A percentile compares a stretch with the other conserved stretches of the same genome.
Conservation (phyloP, 2,797 vertebrate genomes). For the Micrastur ruficollis region DNA sequence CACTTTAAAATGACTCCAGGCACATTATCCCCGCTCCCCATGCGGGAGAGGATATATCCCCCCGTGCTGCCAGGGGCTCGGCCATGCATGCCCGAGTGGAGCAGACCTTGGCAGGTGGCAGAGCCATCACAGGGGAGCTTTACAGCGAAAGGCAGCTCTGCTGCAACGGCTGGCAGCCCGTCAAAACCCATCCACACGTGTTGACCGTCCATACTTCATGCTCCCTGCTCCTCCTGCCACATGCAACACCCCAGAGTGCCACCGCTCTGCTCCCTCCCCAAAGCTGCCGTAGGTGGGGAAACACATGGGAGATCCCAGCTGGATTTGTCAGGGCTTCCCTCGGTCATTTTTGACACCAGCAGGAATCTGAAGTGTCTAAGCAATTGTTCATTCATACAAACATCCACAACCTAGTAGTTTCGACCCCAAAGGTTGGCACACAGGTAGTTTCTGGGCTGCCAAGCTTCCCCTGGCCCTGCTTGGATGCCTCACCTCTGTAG, state of each 20-base stretch:
- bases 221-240: neutral
- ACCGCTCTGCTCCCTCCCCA: neutral
- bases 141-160: neutral
- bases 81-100: fast-evolving
- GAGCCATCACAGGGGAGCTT: fast-evolving
- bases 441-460: neutral
- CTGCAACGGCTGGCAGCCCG: neutral
- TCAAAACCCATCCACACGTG: neutral
- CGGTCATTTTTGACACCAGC: no score
- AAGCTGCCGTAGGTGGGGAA: neutral
- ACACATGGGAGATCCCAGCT: neutral
- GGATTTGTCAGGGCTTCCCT: neutral
- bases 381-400: neutral
- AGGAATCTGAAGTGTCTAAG: neutral
- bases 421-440: neutral
- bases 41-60: neutral
- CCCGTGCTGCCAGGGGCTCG: fast-evolving
- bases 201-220: neutral
- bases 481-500: neutral
- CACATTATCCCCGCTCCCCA: fast-evolving
- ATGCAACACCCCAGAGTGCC: neutral
- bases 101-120: neutral
- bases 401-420: neutral
- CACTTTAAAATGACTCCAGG: neutral
- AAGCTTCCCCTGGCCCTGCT: neutral